These are phyloP conservation scores for Crioceris asparagi DNA, from an alignment of 2,888 invertebrate species.

Conservation along the genomic window DNA sequence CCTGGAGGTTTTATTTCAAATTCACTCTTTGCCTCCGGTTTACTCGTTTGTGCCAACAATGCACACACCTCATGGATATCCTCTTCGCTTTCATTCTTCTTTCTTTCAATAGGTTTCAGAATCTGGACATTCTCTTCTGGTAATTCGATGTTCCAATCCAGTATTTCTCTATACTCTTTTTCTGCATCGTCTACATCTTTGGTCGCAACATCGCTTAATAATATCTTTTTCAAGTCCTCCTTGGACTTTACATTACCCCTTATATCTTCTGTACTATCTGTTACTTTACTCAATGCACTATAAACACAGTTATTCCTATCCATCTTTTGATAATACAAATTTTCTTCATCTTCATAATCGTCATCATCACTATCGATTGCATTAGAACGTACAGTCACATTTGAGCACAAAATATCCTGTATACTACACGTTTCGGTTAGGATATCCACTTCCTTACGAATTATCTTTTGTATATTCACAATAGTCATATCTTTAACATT, in stretches of 20 bases:
- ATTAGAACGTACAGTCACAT: background rate
- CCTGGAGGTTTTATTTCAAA: constrained; percentile 20
- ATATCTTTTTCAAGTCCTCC: constrained; percentile 16
- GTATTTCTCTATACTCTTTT: constrained; percentile 27
- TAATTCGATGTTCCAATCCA: constrained; percentile 26
- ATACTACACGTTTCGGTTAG: constrained; percentile 5
- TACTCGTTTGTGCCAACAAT: constrained; percentile 14
- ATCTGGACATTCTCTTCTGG: constrained; percentile 23
- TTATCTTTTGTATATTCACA: constrained; percentile 5
- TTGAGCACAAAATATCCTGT: constrained; percentile 9
- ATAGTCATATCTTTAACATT: background rate
- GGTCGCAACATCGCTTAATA: constrained; percentile 3
- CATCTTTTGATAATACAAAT: background rate
- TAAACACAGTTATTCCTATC: background rate
- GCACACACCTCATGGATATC: constrained; percentile 17
- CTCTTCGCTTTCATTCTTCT: constrained; percentile 11
- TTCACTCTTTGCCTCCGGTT: constrained; percentile 13
- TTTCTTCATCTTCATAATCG: constrained; percentile 7
- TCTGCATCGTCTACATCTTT: constrained; percentile 10
- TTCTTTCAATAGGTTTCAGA: constrained; percentile 21
- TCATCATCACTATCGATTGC: constrained; percentile 3
- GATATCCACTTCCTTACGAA: constrained; percentile 8
- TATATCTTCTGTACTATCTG: too few relatives aligned
- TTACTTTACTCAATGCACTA: too few relatives aligned
- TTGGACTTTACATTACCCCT: constrained; percentile 13